phyloP scores from a whole-genome alignment of 2,888 invertebrate genomes.

The Lasioglossum lativentre region DNA sequence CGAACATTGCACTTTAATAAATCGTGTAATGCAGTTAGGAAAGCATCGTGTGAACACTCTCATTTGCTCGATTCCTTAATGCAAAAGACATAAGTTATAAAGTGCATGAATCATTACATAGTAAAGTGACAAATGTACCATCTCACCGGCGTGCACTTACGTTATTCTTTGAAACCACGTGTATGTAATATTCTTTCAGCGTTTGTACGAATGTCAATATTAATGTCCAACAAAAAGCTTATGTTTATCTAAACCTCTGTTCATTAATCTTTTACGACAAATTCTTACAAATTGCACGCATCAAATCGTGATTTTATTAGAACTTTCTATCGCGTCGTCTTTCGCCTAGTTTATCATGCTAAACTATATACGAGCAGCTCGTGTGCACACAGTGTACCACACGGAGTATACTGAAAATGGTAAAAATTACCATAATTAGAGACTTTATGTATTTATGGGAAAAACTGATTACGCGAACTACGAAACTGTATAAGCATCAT shows the following conservation, averaged over 20 bases:
- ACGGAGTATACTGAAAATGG: background rate
- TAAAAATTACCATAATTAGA: background rate
- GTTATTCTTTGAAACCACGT: background rate
- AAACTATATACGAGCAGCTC: background rate
- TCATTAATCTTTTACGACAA: conserved; percentile 6
- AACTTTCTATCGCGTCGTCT: background rate
- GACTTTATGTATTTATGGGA: background rate
- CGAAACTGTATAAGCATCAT: background rate
- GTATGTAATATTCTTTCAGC: conserved; percentile 2
- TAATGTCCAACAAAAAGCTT: conserved; percentile 2
- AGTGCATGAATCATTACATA: conserved; percentile 5
- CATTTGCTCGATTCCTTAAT: background rate
- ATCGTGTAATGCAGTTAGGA: background rate
- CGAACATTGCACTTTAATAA: background rate
- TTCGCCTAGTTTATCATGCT: background rate
- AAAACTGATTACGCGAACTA: background rate
- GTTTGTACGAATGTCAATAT: background rate
- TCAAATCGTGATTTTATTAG: conserved; percentile 2
- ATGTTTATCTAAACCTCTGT: background rate
- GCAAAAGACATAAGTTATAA: background rate
- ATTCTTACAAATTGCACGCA: conserved; percentile 2
- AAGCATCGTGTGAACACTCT: conserved; percentile 6
- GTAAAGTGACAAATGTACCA: conserved; percentile 6
- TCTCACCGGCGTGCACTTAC: background rate
- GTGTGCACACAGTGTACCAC: background rate